Evolutionary conservation across 2,113 vertebrate species (phyloP).

Genomic region (Pachycephala philippinensis): DNA sequence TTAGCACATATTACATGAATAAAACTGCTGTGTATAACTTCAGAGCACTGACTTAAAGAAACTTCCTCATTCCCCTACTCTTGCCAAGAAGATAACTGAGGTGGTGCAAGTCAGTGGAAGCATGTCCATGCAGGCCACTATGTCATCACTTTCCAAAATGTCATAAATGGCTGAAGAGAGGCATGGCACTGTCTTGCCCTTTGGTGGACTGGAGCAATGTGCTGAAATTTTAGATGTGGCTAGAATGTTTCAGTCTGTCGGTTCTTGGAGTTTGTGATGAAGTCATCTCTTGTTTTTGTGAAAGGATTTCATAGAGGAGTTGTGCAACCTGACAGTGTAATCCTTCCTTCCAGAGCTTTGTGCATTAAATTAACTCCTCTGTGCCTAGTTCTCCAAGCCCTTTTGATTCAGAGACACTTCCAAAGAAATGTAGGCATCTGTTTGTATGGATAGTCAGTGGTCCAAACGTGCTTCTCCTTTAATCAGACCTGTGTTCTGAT

Average conservation of each 20-base stretch:
- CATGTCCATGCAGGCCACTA: accelerated
- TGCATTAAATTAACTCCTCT: background rate
- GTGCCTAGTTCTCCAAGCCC: background rate
- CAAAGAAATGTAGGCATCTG: background rate
- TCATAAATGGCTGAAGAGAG: accelerated
- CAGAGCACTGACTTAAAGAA: background rate
- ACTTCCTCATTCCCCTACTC: background rate
- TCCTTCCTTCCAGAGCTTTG: background rate
- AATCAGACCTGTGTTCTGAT: background rate
- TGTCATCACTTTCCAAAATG: background rate
- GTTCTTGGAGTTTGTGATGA: background rate
- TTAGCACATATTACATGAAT: accelerated
- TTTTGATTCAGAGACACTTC: background rate
- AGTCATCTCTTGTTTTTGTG: background rate
- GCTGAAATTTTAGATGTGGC: background rate
- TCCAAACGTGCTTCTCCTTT: background rate
- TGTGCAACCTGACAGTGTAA: background rate
- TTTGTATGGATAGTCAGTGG: background rate
- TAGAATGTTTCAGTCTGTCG: background rate
- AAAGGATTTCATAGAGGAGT: background rate
- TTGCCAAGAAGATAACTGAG: background rate
- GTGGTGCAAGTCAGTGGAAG: background rate
- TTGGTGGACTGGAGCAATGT: background rate
- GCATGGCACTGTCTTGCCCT: background rate
- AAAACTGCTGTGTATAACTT: background rate